These are phyloP conservation scores for Oxytorus armatus DNA, from an alignment of 2,888 invertebrate species.

Conservation along the genomic window DNA sequence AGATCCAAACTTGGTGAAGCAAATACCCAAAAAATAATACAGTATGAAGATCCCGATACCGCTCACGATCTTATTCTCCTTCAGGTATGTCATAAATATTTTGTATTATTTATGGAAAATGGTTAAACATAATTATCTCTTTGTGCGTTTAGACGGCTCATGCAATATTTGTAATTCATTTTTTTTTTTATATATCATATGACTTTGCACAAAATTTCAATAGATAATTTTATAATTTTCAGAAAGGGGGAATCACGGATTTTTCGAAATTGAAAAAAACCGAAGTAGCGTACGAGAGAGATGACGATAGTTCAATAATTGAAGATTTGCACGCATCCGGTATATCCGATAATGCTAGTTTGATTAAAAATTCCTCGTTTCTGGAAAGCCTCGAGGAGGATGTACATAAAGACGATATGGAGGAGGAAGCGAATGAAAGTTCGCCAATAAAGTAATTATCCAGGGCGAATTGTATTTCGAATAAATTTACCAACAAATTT, in stretches of 20 bases:
- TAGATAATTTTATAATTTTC: neutral
- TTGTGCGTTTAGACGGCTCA: too few relatives aligned
- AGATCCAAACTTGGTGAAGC: conserved; percentile 69
- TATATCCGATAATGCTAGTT: conserved; percentile 66
- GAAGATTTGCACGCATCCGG: conserved; percentile 80
- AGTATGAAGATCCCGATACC: conserved; percentile 32
- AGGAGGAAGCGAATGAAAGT: conserved; percentile 57
- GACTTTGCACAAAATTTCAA: neutral
- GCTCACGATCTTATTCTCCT: conserved; percentile 23
- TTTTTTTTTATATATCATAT: neutral
- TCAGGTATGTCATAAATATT: conserved; percentile 25
- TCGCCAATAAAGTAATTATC: conserved; percentile 28
- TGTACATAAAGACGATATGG: conserved; percentile 24
- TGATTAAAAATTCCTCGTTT: conserved; percentile 71
- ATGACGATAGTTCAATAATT: conserved; percentile 52
- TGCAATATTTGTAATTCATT: conserved; percentile 11
- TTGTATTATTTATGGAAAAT: too few relatives aligned
- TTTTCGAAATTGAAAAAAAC: neutral
- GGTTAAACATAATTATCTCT: too few relatives aligned
- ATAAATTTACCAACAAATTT: neutral
- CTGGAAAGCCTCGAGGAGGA: conserved; percentile 57
- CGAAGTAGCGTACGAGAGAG: neutral
- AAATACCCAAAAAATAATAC: conserved; percentile 24
- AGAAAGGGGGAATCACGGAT: conserved; percentile 3
- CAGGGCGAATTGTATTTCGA: neutral